phyloP scores from a whole-genome alignment of 2,113 vertebrate species.

The Theristicus caerulescens region DNA sequence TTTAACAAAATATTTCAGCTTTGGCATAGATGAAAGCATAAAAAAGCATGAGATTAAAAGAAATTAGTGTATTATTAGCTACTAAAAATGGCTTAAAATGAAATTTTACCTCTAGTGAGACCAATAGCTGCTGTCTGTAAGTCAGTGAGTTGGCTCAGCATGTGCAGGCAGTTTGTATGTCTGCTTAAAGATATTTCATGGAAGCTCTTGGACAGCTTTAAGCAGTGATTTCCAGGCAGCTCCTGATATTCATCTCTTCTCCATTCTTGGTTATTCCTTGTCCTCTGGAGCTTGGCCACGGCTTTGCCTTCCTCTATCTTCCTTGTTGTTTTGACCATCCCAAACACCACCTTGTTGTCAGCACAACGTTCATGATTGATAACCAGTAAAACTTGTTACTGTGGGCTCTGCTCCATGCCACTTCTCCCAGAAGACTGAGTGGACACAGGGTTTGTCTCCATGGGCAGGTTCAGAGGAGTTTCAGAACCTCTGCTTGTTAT shows the following conservation, averaged over 20 bases:
- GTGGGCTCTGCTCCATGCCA: not conserved
- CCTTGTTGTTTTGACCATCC: not conserved
- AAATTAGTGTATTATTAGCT: not conserved
- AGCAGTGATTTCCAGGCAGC: not conserved
- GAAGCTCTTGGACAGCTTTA: not conserved
- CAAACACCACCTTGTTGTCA: not conserved
- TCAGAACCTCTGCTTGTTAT: not conserved
- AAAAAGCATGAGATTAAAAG: not conserved
- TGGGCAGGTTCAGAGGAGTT: not conserved
- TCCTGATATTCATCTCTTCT: not conserved
- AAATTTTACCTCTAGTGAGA: not conserved
- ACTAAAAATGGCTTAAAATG: not conserved
- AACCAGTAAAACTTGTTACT: not conserved
- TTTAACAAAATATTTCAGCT: conserved; percentile 25
- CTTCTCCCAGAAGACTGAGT: not conserved
- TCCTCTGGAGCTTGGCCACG: not conserved
- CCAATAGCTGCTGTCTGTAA: not conserved
- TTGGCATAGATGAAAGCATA: not conserved
- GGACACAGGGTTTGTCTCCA: not conserved
- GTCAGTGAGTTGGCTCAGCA: not conserved
- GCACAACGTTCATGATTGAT: not conserved
- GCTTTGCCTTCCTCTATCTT: not conserved
- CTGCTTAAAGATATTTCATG: not conserved
- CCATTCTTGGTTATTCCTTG: not conserved
- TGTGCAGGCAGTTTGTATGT: not conserved